phyloP scores from a whole-genome alignment of 2,797 vertebrate species.

The Martes flavigula region DNA sequence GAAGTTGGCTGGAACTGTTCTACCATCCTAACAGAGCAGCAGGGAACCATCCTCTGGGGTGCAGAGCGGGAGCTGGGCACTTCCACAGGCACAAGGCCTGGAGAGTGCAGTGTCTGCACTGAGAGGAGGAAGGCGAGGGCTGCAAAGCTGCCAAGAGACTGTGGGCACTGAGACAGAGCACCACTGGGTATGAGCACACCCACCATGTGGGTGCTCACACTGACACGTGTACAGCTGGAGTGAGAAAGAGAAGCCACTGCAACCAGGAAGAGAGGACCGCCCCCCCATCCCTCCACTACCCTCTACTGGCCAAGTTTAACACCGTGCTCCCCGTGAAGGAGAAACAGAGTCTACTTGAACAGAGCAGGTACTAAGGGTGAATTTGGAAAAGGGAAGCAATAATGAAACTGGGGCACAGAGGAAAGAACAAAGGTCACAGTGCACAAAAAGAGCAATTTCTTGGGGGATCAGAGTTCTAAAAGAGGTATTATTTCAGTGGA shows the following conservation, averaged over 20 bases:
- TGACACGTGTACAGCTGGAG: not conserved
- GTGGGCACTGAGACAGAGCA: not conserved
- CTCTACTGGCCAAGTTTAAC: not conserved
- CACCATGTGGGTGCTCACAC: accelerated
- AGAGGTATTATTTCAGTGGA: not conserved
- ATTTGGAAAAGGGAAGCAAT: not conserved
- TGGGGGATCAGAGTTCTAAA: not conserved
- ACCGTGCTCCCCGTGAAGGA: not conserved
- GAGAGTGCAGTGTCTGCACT: too few relatives aligned
- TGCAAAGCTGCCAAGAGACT: not conserved
- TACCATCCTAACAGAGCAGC: not conserved
- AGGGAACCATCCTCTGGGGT: not conserved
- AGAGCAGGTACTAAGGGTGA: constrained; percentile 3
- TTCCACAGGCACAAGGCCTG: not conserved
- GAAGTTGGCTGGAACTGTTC: not conserved
- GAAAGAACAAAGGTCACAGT: not conserved
- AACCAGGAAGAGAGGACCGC: not conserved
- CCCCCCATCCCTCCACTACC: not conserved
- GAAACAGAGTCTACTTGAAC: accelerated
- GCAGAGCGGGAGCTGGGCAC: not conserved
- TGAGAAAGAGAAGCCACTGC: not conserved
- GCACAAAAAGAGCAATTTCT: not conserved
- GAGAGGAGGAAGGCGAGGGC: not conserved
- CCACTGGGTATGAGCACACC: too few relatives aligned
- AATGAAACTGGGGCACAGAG: not conserved